A percentile compares a stretch with the other conserved stretches of the same genome.
Evolutionary conservation across 2,113 vertebrate species (phyloP).

Genomic region (Serilophus lunatus): DNA sequence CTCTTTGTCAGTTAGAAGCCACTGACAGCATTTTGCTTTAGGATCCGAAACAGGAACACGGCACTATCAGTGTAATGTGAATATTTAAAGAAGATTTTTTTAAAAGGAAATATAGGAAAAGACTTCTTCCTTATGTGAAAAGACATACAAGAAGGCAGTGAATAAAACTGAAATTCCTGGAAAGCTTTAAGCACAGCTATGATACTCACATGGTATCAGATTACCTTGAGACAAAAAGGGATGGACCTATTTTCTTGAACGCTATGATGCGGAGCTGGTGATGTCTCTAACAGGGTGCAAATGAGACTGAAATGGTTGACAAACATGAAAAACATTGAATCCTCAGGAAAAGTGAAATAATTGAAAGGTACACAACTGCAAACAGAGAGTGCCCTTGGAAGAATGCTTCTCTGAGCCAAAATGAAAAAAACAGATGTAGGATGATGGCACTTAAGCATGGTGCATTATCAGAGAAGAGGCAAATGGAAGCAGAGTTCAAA

Average conservation of each 20-base stretch:
- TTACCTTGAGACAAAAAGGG: background rate
- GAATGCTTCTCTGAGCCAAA: background rate
- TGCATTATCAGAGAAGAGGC: background rate
- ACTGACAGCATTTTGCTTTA: background rate
- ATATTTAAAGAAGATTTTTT: background rate
- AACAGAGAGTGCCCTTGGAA: background rate
- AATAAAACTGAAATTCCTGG: background rate
- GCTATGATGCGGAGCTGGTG: background rate
- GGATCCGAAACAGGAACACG: background rate
- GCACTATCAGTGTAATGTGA: background rate
- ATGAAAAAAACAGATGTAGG: background rate
- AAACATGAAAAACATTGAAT: background rate
- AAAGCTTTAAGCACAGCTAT: background rate
- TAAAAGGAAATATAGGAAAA: background rate
- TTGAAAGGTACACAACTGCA: background rate
- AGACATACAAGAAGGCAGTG: background rate
- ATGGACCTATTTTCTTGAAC: background rate
- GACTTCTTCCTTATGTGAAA: background rate
- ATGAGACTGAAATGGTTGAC: background rate
- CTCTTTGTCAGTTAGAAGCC: background rate
- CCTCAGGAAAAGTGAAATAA: background rate
- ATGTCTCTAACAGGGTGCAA: background rate
- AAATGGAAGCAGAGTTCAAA: background rate
- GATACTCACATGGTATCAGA: background rate
- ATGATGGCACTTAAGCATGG: background rate